Conservation (phyloP, 2,797 vertebrate genomes). For the Sebastes miniatus region DNA sequence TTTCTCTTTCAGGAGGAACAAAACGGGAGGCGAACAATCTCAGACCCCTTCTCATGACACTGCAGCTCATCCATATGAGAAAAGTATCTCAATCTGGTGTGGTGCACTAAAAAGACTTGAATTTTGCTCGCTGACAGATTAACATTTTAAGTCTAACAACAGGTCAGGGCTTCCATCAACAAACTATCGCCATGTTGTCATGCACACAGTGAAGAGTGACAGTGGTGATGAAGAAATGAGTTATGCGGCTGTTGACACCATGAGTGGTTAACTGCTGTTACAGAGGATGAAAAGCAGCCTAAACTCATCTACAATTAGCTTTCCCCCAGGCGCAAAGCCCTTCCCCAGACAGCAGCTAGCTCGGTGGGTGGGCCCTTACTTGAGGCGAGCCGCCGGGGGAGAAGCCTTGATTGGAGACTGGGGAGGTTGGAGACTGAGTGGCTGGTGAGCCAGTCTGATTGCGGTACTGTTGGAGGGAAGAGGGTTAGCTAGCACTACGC, state of each 20-base stretch:
- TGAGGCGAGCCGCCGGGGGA: slow-evolving; percentile 99
- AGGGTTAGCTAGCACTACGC: slow-evolving; percentile 84
- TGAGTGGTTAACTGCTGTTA: slow-evolving; percentile 64
- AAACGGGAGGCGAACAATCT: background rate
- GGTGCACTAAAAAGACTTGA: background rate
- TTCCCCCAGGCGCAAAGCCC: slow-evolving; percentile 66
- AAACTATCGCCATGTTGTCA: slow-evolving; percentile 43
- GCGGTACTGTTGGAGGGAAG: slow-evolving; percentile 98
- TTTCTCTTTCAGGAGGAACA: background rate
- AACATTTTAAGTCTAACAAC: background rate
- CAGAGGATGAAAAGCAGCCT: slow-evolving; percentile 76
- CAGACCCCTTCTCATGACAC: background rate
- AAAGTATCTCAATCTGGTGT: background rate
- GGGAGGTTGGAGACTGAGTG: slow-evolving; percentile 99
- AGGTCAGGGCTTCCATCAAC: slow-evolving; percentile 19
- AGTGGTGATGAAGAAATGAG: slow-evolving; percentile 59
- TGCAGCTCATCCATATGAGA: background rate
- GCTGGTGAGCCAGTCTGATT: slow-evolving; percentile 96
- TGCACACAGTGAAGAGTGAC: slow-evolving; percentile 65
- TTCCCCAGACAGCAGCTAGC: slow-evolving; percentile 75
- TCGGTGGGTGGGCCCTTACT: slow-evolving; percentile 89
- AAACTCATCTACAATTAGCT: slow-evolving; percentile 61
- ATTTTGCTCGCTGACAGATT: background rate
- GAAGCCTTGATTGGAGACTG: slow-evolving; percentile 99
- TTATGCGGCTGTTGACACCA: slow-evolving; percentile 61